Conservation (phyloP, 2,888 invertebrate species). For the Ormyrus labotus region DNA sequence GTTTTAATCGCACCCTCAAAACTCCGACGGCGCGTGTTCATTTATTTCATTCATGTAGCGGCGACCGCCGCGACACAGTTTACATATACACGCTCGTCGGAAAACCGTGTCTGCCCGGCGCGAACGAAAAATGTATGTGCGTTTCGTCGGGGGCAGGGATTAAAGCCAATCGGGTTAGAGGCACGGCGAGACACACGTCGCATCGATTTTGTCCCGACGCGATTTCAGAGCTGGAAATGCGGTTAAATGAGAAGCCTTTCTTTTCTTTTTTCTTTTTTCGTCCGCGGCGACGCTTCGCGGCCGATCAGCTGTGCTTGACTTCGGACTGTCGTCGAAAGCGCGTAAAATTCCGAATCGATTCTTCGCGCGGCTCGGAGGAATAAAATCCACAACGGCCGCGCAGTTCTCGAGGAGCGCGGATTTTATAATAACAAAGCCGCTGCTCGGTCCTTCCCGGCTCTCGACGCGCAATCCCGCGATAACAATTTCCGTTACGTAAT, state of each 20-base stretch:
- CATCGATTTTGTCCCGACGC: conserved; percentile 14
- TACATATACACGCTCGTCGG: too few species aligned
- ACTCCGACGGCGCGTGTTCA: background rate
- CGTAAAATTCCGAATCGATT: too few species aligned
- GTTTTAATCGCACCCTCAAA: conserved; percentile 25
- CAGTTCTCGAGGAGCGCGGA: background rate
- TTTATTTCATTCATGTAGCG: too few species aligned
- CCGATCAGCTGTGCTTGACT: background rate
- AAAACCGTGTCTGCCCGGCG: too few species aligned
- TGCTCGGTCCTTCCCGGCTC: conserved; percentile 11
- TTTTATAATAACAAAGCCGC: background rate
- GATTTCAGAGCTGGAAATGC: background rate
- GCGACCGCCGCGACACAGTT: too few species aligned
- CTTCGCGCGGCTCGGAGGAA: background rate
- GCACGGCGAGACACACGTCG: background rate
- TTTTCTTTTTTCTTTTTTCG: conserved; percentile 35
- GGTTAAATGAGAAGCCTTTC: conserved; percentile 26
- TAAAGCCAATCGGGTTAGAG: conserved; percentile 39
- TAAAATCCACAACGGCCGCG: background rate
- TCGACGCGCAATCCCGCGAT: conserved; percentile 4
- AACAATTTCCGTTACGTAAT: conserved; percentile 48
- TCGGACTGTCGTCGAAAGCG: background rate
- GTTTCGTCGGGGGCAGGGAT: conserved; percentile 19
- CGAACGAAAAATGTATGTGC: conserved; percentile 12
- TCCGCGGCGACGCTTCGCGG: conserved; percentile 7